Base-by-base conservation (phyloP, 2,797 vertebrate genomes). In the Megaceryle alcyon region DNA sequence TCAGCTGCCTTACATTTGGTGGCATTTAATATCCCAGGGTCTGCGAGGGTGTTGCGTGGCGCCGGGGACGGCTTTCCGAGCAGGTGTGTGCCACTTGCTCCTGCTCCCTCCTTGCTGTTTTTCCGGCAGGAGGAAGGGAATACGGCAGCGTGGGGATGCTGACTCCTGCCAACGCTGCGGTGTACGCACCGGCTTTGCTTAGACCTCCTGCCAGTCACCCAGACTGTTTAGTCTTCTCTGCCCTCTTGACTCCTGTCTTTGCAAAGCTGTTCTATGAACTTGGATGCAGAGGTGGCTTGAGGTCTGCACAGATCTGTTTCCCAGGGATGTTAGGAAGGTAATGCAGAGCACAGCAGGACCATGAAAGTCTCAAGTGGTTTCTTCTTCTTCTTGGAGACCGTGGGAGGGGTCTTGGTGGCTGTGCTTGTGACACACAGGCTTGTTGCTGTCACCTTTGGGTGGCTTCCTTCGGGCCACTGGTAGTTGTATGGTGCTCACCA, bases 151-250 rank as follows among this genome's bases (percentile, higher is more conserved):
- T 2, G n/a, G 54, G 19, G 28, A 8, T 79, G 44, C 46, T 77
- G 51, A 35, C 56, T 69, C 23, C 82, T 64, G 10, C 8, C 56
- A 22, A 8, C 1, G 3, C 82, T 43, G 68, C 63, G 61, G 26
- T 1, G 0, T 44, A 1, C 2, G 3, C 31, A 4, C 33, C 49
- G 75, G 49, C 51, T 79, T 68, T 37, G 20, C 26, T 59, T 25
- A 22, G 9, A 0, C 4, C 13, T 43, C 31, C 88, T 77, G 65
- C 29, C 29, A 16, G n/a, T 57, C 56, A 11, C n/a, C 5, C 23
- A 63, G 22, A 18, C 26, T 23, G 1, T 26, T 64, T 19, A 49
- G 41, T 46, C 18, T 9, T 39, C 76, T 88, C 70, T 44, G 14
- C 6, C 17, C 35, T 31, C 10, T 21, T 21, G 35, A 31, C 33